These are phyloP conservation scores for Tortricodes alternella DNA, from an alignment of 2,888 invertebrate species.

Conservation along the genomic window DNA sequence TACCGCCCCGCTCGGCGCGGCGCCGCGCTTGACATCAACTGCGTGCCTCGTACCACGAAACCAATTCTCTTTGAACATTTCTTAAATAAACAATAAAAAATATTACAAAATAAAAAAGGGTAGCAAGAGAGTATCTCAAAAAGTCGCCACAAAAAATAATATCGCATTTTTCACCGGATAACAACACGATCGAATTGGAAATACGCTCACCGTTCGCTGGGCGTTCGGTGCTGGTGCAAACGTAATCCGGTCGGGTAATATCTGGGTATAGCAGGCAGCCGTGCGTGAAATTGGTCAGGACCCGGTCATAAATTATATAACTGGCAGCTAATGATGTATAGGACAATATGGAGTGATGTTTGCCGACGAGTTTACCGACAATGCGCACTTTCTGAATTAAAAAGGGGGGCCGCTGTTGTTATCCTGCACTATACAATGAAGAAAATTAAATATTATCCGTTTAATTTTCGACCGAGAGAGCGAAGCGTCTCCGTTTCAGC, in stretches of 20 bases:
- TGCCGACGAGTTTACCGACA: constrained; percentile 1
- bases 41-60: no score
- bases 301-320: constrained; percentile 44
- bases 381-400: background rate
- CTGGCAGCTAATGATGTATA: constrained; percentile 47
- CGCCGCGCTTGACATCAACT: no score
- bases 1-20: no score
- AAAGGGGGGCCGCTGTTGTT: no score
- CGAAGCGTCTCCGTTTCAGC: no score
- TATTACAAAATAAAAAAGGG: background rate
- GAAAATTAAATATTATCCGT: no score
- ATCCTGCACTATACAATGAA: no score
- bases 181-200: constrained; percentile 2
- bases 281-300: constrained; percentile 43
- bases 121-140: constrained; percentile 1
- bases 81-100: no score
- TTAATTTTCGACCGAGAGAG: no score
- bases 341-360: constrained; percentile 11
- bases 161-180: constrained; percentile 18
- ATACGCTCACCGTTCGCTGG: background rate
- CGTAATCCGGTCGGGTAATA: constrained; percentile 31
- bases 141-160: constrained; percentile 7
- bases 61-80: no score
- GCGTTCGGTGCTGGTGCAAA: background rate
- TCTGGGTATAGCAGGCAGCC: constrained; percentile 25